Evolutionary conservation across 2,888 invertebrate species (phyloP).

Genomic region (Spodoptera littoralis): DNA sequence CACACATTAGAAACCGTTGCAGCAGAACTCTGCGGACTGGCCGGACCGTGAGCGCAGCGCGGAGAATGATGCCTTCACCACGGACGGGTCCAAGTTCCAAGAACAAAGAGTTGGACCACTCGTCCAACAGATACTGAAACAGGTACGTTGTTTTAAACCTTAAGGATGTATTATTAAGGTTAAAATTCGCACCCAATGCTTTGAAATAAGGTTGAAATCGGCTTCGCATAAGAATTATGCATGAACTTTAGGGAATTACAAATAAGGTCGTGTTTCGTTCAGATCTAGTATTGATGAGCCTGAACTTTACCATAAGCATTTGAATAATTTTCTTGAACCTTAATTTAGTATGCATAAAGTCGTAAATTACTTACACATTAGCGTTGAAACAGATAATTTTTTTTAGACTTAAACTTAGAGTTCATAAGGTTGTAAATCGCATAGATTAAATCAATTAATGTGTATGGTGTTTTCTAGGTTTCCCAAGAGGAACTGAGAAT

Average conservation of each 20-base stretch:
- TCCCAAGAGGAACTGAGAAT: slow-evolving; percentile 90
- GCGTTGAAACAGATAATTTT: no score
- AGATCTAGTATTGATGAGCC: no score
- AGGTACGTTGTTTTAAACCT: slow-evolving; percentile 63
- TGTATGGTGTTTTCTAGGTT: slow-evolving; percentile 73
- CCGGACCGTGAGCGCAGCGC: slow-evolving; percentile 84
- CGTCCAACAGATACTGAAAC: slow-evolving; percentile 83
- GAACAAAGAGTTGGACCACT: slow-evolving; percentile 81
- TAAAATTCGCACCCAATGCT: no score
- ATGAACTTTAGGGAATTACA: no score
- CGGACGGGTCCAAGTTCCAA: slow-evolving; percentile 86
- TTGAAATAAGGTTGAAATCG: no score
- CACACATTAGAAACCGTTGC: background rate
- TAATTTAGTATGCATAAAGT: background rate
- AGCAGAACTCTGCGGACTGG: slow-evolving; percentile 73
- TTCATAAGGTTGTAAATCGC: no score
- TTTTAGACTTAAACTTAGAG: no score
- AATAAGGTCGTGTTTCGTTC: no score
- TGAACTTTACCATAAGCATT: no score
- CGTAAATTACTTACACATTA: no score
- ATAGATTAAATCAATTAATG: background rate
- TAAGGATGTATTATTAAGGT: background rate
- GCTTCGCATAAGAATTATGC: no score
- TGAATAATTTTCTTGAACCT: background rate
- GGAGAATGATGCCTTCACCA: slow-evolving; percentile 81